phyloP scores from a whole-genome alignment of 2,113 vertebrate genomes.

The Tupaia tana region DNA sequence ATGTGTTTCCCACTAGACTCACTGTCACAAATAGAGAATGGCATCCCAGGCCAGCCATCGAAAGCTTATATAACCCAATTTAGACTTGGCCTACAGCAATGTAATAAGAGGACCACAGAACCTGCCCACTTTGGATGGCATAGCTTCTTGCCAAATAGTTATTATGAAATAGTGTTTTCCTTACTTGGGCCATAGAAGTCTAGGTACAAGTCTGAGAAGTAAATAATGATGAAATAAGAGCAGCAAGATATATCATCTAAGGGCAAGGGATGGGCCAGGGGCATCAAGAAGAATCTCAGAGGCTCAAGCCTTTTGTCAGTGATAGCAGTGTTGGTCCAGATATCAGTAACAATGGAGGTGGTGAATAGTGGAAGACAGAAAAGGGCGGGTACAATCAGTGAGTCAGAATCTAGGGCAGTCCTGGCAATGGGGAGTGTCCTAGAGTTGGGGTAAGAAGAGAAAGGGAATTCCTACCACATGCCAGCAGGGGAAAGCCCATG shows the following conservation, averaged over 20 bases:
- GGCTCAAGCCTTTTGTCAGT: neutral
- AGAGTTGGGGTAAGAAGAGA: neutral
- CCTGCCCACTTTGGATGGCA: neutral
- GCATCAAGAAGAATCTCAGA: neutral
- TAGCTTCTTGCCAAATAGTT: neutral
- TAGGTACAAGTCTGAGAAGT: neutral
- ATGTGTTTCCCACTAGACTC: neutral
- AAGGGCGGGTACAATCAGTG: neutral
- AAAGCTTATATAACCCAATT: neutral
- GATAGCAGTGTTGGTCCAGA: neutral
- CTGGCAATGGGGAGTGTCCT: conserved; percentile 14
- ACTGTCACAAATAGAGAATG: neutral
- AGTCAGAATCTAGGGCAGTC: neutral
- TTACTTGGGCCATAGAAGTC: neutral
- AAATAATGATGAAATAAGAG: neutral
- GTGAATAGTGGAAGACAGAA: neutral
- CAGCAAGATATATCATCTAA: neutral
- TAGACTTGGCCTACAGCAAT: neutral
- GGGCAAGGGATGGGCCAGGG: neutral
- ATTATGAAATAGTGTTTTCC: neutral
- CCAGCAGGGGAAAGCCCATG: conserved; percentile 52
- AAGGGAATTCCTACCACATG: conserved; percentile 50
- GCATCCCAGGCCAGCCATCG: neutral
- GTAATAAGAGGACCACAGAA: neutral
- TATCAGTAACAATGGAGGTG: neutral